phyloP scores from a whole-genome alignment of 2,797 vertebrate genomes.

The Selene dorsalis region DNA sequence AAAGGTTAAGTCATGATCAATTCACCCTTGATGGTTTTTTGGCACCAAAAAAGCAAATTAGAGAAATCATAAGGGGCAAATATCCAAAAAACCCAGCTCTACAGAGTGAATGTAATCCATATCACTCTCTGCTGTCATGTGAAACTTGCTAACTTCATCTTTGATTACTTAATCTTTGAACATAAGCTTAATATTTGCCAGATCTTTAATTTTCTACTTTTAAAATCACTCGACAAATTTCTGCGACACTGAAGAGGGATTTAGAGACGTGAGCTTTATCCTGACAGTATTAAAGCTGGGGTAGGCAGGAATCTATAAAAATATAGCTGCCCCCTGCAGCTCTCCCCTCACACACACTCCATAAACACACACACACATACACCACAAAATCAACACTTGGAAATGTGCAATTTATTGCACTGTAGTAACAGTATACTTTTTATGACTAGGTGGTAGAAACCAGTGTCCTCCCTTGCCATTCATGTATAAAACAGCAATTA shows the following conservation, averaged over 20 bases:
- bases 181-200: slow-evolving; percentile 5
- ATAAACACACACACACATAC: too few relatives aligned
- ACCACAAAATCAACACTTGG: not conserved
- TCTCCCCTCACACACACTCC: too few relatives aligned
- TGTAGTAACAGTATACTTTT: not conserved
- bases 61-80: slow-evolving; percentile 14
- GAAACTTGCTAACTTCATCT: slow-evolving; percentile 2
- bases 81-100: slow-evolving; percentile 9
- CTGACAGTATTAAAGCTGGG: not conserved
- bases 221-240: not conserved
- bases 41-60: slow-evolving; percentile 10
- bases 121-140: not conserved
- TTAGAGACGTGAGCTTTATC: not conserved
- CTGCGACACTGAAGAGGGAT: slow-evolving; percentile 5
- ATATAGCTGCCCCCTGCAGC: not conserved
- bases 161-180: slow-evolving; percentile 6
- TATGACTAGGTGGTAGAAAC: too few relatives aligned
- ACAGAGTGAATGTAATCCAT: slow-evolving; percentile 2
- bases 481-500: not conserved
- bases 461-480: not conserved
- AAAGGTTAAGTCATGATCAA: slow-evolving; percentile 27
- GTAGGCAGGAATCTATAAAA: not conserved
- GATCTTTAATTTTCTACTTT: not conserved
- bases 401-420: not conserved
- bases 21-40: slow-evolving; percentile 28